phyloP scores from a whole-genome alignment of 2,113 vertebrate species.

The Indicator maculatus region DNA sequence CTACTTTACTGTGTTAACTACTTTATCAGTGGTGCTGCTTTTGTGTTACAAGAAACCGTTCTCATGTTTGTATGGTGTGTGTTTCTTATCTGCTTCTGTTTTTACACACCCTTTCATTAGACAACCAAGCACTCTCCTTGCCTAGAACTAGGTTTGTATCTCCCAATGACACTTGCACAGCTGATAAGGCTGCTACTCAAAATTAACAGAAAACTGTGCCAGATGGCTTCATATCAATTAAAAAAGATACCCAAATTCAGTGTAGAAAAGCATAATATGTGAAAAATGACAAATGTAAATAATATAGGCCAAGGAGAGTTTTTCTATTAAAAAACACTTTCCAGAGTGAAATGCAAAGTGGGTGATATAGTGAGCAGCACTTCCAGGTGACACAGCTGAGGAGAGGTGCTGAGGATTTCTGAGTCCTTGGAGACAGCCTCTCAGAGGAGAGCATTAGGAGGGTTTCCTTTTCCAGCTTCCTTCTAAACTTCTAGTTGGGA shows the following conservation, averaged over 20 bases:
- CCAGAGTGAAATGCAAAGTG: fast-evolving
- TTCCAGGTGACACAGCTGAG: not conserved
- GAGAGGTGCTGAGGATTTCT: not conserved
- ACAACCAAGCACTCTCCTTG: not conserved
- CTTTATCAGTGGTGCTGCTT: conserved; percentile 6
- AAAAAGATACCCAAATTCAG: not conserved
- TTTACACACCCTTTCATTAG: conserved; percentile 8
- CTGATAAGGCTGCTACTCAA: not conserved
- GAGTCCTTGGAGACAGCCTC: not conserved
- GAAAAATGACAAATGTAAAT: not conserved
- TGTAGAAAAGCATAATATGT: not conserved
- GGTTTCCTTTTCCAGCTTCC: not conserved
- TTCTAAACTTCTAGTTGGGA: not conserved
- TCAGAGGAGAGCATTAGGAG: not conserved
- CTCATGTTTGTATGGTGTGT: not conserved
- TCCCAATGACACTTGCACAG: not conserved
- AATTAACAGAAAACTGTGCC: not conserved
- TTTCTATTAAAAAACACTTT: not conserved
- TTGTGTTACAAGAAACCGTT: not conserved
- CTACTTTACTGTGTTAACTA: not conserved
- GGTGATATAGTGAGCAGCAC: not conserved
- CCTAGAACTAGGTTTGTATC: not conserved
- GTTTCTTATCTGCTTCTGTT: conserved; percentile 39
- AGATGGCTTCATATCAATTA: not conserved
- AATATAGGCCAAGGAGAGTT: not conserved